phyloP scores from a whole-genome alignment of 2,888 invertebrate genomes.

The Homarus gammarus region DNA sequence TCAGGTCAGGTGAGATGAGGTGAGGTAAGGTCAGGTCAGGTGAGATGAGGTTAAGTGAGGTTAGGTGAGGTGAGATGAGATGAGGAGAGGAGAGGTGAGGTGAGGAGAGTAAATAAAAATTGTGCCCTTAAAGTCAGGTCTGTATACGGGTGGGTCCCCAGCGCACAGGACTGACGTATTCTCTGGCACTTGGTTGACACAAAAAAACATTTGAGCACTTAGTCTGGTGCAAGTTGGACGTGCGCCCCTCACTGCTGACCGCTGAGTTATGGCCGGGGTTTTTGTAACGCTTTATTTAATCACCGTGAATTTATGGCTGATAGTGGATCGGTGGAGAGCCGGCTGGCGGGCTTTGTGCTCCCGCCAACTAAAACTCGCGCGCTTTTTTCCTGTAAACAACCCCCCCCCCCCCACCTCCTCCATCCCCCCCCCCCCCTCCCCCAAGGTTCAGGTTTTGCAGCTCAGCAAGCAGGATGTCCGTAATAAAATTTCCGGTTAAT shows the following conservation, averaged over 20 bases:
- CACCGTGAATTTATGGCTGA: constrained; percentile 69
- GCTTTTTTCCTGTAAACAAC: constrained; percentile 15
- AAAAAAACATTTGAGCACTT: constrained; percentile 24
- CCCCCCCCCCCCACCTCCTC: too few species aligned
- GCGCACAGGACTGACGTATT: neutral
- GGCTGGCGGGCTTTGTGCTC: constrained; percentile 25
- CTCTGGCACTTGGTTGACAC: constrained; percentile 5
- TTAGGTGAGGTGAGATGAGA: too few species aligned
- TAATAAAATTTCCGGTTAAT: neutral
- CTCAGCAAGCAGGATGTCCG: neutral
- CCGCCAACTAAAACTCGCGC: constrained; percentile 4
- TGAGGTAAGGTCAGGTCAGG: too few species aligned
- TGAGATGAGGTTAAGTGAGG: too few species aligned
- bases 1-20: too few species aligned
- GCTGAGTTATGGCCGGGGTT: constrained; percentile 57
- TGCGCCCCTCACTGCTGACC: constrained; percentile 18
- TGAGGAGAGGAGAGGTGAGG: too few species aligned
- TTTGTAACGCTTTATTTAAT: constrained; percentile 68
- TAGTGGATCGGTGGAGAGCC: constrained; percentile 52
- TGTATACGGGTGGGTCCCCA: too few species aligned
- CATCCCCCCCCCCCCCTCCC: too few species aligned
- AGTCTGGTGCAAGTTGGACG: constrained; percentile 50
- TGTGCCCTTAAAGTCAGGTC: too few species aligned
- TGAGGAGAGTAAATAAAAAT: too few species aligned
- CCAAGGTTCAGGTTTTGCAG: neutral